Evolutionary conservation across 2,113 vertebrate species (phyloP), one percentile per base, ranked within the genome.

Genomic region (Jaculus jaculus): DNA sequence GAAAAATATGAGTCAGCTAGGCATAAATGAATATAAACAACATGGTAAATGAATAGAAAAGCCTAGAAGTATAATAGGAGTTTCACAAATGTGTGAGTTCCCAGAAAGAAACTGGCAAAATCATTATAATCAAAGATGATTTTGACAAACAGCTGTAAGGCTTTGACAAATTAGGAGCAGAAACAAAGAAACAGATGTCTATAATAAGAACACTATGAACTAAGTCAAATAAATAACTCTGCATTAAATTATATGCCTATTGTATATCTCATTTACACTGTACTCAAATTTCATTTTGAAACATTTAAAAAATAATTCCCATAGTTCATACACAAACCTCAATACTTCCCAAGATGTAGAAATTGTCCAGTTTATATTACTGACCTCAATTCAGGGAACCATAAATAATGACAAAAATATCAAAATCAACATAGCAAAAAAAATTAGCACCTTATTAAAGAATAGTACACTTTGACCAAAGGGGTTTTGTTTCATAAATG

Each of bases 241-340:
- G 9, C 24, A 71, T 39, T 58, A 79, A 75, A 84, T 83, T 71
- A 63, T 39, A 89, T 65, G 60, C 3, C 54, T 16, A 58, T 24
- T 58, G 51, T 47, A 60, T 69, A 79, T 79, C 34, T 89, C 30
- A 58, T 80, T 89, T 90, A 75, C 13, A 71, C 61, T 80, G 18
- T 80, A 65, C 42, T 89, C 81, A 81, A 89, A 84, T 87, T 63
- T 30, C 37, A 86, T 72, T n/a, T n/a, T 39, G 61, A 18, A 71
- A 83, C 24, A 68, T n/a, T 96, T 95, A 69, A 84, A 92, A 86
- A 80, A 74, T 28, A 92, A 66, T 26, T 95, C 24, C 30, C 60
- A 77, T 47, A 69, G 60, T 30, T 42, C 37, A 66, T 83, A 92
- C 92, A 20, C 28, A 82, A 92, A 54, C 15, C 68, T 80, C 54